A percentile compares a stretch with the other conserved stretches of the same genome.
Evolutionary conservation across 2,113 vertebrate genomes (phyloP).

Genomic region (Empidonax traillii): DNA sequence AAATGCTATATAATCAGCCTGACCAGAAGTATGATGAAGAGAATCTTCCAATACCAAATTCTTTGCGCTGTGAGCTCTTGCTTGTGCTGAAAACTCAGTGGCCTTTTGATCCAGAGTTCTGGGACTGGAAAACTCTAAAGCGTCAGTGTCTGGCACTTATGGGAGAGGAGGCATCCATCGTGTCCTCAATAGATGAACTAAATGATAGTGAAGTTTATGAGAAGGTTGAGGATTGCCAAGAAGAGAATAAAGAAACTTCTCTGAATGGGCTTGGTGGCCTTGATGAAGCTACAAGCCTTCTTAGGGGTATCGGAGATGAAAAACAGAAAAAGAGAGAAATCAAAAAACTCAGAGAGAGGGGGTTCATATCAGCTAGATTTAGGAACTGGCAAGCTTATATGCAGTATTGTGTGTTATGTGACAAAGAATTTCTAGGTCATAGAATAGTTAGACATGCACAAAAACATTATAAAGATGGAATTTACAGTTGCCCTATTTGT

Average conservation of each 20-base stretch:
- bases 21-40: constrained; percentile 96
- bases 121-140: constrained; percentile 98
- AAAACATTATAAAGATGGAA: constrained; percentile 88
- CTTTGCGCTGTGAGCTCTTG: constrained; percentile 92
- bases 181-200: constrained; percentile 94
- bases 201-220: constrained; percentile 91
- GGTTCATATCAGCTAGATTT: constrained; percentile 92
- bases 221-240: constrained; percentile 79
- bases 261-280: constrained; percentile 80
- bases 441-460: constrained; percentile 96
- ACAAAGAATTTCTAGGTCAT: constrained; percentile 97
- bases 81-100: constrained; percentile 96
- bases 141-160: constrained; percentile 93
- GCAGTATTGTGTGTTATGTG: constrained; percentile 97
- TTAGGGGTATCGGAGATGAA: constrained; percentile 80
- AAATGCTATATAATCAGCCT: constrained; percentile 95
- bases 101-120: constrained; percentile 98
- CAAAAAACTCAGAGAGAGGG: constrained; percentile 89
- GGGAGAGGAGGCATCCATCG: constrained; percentile 97
- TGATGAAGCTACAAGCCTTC: constrained; percentile 78
- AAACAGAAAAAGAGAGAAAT: constrained; percentile 90
- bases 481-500: constrained; percentile 95
- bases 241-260: constrained; percentile 72
- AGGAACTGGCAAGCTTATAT: constrained; percentile 98
- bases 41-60: constrained; percentile 93